Base-by-base conservation (phyloP, 2,113 vertebrate species). In the Hypocryptadius cinnamomeus region DNA sequence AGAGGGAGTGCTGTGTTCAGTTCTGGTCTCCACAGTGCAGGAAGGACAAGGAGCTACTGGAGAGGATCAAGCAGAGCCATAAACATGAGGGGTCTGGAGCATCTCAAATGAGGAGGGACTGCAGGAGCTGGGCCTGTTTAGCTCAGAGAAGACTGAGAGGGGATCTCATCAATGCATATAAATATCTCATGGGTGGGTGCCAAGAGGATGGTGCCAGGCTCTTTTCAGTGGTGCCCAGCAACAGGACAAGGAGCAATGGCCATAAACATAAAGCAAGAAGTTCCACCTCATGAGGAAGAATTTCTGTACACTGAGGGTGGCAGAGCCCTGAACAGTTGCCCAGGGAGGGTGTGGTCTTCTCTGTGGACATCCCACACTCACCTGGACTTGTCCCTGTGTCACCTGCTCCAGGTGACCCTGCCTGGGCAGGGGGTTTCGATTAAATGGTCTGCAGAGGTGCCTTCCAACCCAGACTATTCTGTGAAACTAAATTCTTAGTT, bases 281-380 rank as follows among this genome's bases (percentile, higher is more conserved):
- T 56, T 69, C 27, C 18, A 56, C 21, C 18, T 69, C 47, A 13
- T 48, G 63, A 63, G 25, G 25, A 63, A 40, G n/a, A 69, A 27
- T 17, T 81, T 80, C 37, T 37, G 15, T 31, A 31, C 25, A 5
- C 5, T 61, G 15, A 61, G 25, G 25, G 30, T 48, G 31, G 40
- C 63, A 76, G 63, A 69, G 35, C 35, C 15, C 63, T 69, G 37
- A 63, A 8, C 35, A 48, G 48, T 56, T 82, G 63, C 39, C 53
- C 5, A 4, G 45, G 45, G 45, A 39, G 28, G 11, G 10, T 0
- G 0, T 35, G 54, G 21, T 47, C n/a, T 14, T 54, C 33, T 33
- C 47, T 47, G n/a, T 5, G 15, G 8, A 16, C 18, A 69, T 42
- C 8, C 40, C 63, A 69, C 37, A 15, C 18, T 7, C 18, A 22